Evolutionary conservation across 1,140 invertebrate species (phyloP).

Genomic region (Adelges cooleyi): DNA sequence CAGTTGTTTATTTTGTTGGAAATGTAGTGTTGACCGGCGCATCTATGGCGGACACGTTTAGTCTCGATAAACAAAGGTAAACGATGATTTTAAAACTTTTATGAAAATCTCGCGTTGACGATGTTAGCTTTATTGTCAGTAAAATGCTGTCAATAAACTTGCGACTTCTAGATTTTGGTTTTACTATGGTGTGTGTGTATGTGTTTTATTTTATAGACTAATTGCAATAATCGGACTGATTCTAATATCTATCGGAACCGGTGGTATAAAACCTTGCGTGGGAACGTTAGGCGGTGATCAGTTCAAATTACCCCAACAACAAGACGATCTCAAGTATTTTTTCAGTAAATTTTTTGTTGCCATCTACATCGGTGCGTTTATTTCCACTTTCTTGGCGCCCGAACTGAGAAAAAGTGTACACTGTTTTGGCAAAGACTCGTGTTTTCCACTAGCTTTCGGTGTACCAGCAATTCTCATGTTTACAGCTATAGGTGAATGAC

Average conservation of each 20-base stretch:
- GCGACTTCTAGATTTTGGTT: background rate
- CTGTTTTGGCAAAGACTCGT: constrained; percentile 70
- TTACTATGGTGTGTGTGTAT: no score
- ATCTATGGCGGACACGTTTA: constrained; percentile 45
- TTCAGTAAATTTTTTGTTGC: constrained; percentile 91
- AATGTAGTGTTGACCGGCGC: constrained; percentile 64
- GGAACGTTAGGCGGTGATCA: constrained; percentile 96
- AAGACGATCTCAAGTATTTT: constrained; percentile 62
- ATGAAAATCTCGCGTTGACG: no score
- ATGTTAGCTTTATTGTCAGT: no score
- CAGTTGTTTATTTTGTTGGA: constrained; percentile 74
- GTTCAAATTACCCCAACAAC: constrained; percentile 68
- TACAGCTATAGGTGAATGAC: constrained; percentile 55
- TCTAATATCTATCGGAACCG: constrained; percentile 82
- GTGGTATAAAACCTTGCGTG: constrained; percentile 96
- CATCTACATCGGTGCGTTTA: constrained; percentile 82
- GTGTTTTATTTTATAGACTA: constrained; percentile 57
- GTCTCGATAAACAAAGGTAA: constrained; percentile 41
- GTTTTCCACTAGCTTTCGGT: constrained; percentile 85
- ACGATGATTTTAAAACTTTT: no score
- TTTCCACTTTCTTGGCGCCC: constrained; percentile 86
- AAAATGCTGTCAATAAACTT: constrained; percentile 51
- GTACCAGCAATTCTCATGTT: constrained; percentile 80
- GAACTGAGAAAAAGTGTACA: constrained; percentile 66
- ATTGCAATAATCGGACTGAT: constrained; percentile 64